A percentile compares a stretch with the other conserved stretches of the same genome.
Conservation (phyloP, 2,888 invertebrate species). For the Drosophila atroscutellata region DNA sequence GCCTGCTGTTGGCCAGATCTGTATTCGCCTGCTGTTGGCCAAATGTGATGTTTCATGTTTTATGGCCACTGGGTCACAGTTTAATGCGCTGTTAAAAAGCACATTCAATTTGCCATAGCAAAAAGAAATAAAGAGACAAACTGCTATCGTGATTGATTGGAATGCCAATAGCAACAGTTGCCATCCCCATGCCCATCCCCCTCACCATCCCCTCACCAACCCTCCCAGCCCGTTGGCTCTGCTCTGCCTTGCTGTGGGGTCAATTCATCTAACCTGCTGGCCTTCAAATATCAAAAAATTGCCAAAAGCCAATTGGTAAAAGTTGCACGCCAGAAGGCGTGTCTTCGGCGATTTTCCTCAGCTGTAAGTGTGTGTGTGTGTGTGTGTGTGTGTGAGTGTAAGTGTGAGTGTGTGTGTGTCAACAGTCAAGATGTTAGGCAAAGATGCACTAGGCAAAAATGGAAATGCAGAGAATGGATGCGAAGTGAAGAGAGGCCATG, state of each 20-base stretch:
- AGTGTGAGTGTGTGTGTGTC: background rate
- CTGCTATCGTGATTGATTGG: slow-evolving; percentile 26
- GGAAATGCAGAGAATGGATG: slow-evolving; percentile 16
- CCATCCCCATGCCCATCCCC: background rate
- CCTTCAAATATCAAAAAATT: slow-evolving; percentile 28
- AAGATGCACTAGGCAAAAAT: slow-evolving; percentile 21
- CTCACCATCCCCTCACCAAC: background rate
- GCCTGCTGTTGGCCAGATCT: too few species aligned
- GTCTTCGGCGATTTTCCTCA: slow-evolving; percentile 11
- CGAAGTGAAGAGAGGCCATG: slow-evolving; percentile 17
- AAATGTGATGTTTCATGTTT: background rate
- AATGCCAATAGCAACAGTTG: slow-evolving; percentile 20
- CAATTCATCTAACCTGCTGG: slow-evolving; percentile 37
- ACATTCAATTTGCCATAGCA: background rate
- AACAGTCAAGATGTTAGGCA: slow-evolving; percentile 11
- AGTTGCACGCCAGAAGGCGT: slow-evolving; percentile 28
- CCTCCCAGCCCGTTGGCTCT: background rate
- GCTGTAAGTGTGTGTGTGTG: background rate
- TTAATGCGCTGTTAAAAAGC: background rate
- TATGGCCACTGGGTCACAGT: background rate
- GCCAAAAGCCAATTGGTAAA: slow-evolving; percentile 39
- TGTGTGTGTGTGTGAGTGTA: too few species aligned
- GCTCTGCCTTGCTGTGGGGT: slow-evolving; percentile 13
- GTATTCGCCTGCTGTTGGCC: background rate
- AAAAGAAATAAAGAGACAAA: slow-evolving; percentile 1